Evolutionary conservation across 2,888 invertebrate species (phyloP), one percentile per base, ranked within the genome.

Genomic region (Melipona beecheii): DNA sequence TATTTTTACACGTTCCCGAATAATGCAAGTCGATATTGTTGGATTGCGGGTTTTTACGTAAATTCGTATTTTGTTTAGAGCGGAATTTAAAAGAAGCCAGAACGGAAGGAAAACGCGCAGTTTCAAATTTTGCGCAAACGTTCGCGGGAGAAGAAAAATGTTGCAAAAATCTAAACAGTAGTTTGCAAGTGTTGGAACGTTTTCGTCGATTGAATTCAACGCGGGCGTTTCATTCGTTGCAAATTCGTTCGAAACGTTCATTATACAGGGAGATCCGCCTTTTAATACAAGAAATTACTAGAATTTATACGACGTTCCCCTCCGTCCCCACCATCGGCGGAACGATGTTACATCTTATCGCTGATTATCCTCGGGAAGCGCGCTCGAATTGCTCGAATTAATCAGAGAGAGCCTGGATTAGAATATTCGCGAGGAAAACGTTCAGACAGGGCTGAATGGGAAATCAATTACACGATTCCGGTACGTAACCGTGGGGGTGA

Each of bases 391-490:
- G 58, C 50, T 36, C 21, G 58, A 68, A 78, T 74, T 62, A 68
- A 74, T 74, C 66, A 9, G n/a, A 21, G 15, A 13, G 27, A 3
- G 50, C 24, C 11, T 6, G n/a, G 50, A 66, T 66, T 66, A 24
- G 60, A 50, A 65, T 73, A 58, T 31, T 19, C 24, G 9, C n/a
- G 31, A 4, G 24, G 60, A 56, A 75, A 43, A 49, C 60, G 75
- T 60, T 50, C n/a, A 21, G 36, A 21, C 52, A 27, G 24, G 74
- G 43, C 64, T 54, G 64, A 36, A 66, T 75, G 43, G 74, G 24
- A 75, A 75, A 58, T 75, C 54, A 68, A 56, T 75, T 58, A 27
- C 36, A 49, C 36, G 66, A 56, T 56, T 24, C 21, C 19, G n/a
- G 15, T 27, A 52, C 15, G 50, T 36, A 21, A 36, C 36, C 9